Base-by-base conservation (phyloP, 1,140 invertebrate species). In the Dryas iulia region DNA sequence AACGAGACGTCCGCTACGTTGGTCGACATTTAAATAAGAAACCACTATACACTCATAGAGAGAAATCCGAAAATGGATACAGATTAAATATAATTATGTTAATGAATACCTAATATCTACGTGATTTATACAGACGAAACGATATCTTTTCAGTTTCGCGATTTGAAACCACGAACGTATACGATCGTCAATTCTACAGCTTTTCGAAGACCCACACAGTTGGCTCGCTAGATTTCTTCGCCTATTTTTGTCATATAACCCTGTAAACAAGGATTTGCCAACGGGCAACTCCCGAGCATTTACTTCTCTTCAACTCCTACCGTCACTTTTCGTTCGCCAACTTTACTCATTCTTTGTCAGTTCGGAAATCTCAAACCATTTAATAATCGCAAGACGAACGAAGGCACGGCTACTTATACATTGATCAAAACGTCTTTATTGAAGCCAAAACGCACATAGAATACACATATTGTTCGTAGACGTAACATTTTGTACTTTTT, bases 11-110 rank as follows among this genome's bases (percentile, higher is more conserved):
- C 83, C 81, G 84, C 89, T 89, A 91, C 80, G 87, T 91, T 91
- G 89, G 89, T 91, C 89, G 85, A 91, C 87, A 89, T 91, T 85
- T 84, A 89, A 89, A 89, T 85, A 81, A 89, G 86, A 86, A 90
- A 89, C 84, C 84, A 89, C 86, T 91, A 91, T 89, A 89, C 87
- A 87, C 81, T 87, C 81, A 90, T 89, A 91, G 87, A 91, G 87
- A 90, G 87, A 90, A 89, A 89, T 91, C 87, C 87, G 80, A 90
- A 88, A 89, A 83, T 90, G 86, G 86, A 88, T 91, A 91, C 86
- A 87, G 83, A 84, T 91, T 91, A 87, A 85, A 87, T 89, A 89
- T 88, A 88, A 86, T 89, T 89, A 88, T 88, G 85, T 89, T 83
- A 86, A 85, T 89, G 84, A 89, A 88, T 89, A 83, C 78, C 87